Base-by-base conservation (phyloP, 1,140 invertebrate species). In the Apis cerana region DNA sequence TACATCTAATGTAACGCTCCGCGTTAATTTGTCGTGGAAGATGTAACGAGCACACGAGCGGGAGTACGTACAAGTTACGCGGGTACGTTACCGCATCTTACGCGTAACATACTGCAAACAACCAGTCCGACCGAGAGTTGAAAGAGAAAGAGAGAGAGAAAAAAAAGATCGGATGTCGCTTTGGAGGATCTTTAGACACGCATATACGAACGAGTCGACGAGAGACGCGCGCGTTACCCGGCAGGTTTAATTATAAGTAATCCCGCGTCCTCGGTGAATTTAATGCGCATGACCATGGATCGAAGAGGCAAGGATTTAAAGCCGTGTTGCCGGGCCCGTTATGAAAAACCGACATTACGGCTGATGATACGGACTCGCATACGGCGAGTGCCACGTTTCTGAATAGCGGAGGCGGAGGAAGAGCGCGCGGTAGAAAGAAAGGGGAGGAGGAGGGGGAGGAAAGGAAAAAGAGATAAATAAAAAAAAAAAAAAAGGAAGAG, bases 171-270 rank as follows among this genome's bases (percentile, higher is more conserved):
- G 33, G 5, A 17, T 15, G 69, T 43, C 72, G 71, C 17, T 52
- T 81, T 75, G 43, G 52, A 58, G 43, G 52, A 33, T 48, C 78
- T 65, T 48, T 15, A 61, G 54, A 80, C 79, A 80, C 79, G 79
- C 76, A 79, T 58, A 72, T 21, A 43, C 61, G 58, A 13, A 54
- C 10, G 50, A 62, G n/a, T 43, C 33, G 54, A 52, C 48, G 74
- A 75, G 74, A 68, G 50, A 58, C 75, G 27, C 19, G 74, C 65
- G 33, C 81, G 81, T 70, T 71, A 67, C 56, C 67, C 75, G 62
- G 75, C 33, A 78, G 75, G 75, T 82, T 82, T 82, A 82, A 82
- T 82, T 82, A 82, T 82, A 82, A 82, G 75, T 82, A 82, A 78
- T 82, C 75, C 71, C 67, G 81, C 81, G 81, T 78, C 81, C 75